Percentiles rank a stretch among this genome's conserved stretches.
Conservation (phyloP, 2,113 vertebrate genomes). For the Calidris pygmaea region DNA sequence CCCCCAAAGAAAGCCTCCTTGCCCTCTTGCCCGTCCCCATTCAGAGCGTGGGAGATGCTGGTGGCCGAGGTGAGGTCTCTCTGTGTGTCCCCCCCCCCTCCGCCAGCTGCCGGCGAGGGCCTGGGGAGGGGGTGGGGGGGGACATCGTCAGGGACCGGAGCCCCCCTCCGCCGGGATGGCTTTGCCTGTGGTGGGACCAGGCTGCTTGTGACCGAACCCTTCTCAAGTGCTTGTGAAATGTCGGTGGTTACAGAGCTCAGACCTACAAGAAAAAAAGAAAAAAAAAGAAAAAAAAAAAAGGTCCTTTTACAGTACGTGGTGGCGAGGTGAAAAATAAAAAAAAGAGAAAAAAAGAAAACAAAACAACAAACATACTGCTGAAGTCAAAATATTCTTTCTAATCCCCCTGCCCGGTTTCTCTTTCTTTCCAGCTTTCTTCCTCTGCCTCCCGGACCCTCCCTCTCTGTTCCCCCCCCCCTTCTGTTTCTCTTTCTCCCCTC, state of each 20-base stretch:
- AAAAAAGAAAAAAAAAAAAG: background rate
- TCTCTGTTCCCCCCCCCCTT: conserved; percentile 44
- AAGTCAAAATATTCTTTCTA: conserved; percentile 63
- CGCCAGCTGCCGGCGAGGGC: background rate
- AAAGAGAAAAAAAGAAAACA: background rate
- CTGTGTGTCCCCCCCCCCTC: background rate
- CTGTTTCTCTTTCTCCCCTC: conserved; percentile 62
- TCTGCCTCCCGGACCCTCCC: background rate
- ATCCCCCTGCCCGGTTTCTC: conserved; percentile 22
- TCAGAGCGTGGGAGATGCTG: background rate
- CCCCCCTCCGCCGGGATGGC: background rate
- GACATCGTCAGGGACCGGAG: background rate
- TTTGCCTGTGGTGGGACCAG: background rate
- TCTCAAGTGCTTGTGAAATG: conserved; percentile 58
- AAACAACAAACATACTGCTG: conserved; percentile 22
- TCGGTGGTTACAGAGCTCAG: conserved; percentile 40
- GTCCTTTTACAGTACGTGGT: conserved; percentile 39
- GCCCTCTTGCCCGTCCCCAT: background rate
- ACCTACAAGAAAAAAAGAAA: background rate
- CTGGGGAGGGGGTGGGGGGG: background rate
- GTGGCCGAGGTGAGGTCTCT: background rate
- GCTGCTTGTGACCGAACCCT: conserved; percentile 68
- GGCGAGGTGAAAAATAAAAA: background rate
- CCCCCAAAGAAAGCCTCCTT: background rate
- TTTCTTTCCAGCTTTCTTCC: conserved; percentile 51